Evolutionary conservation across 2,797 vertebrate genomes (phyloP).

Genomic region (Sebastolobus alascanus): DNA sequence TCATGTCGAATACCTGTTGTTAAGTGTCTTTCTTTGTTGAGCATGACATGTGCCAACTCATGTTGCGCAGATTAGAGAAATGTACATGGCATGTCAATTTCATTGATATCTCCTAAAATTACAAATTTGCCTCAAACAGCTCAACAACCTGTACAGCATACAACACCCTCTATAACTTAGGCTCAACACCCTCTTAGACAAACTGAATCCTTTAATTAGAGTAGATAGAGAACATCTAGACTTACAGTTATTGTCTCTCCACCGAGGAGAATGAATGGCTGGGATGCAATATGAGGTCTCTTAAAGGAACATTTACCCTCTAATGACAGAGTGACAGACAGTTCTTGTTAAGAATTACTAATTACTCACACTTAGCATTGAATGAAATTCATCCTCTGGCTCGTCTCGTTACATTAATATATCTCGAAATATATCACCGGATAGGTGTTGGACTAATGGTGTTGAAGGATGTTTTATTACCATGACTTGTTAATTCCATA

Average conservation of each 20-base stretch:
- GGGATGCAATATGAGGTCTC: not conserved
- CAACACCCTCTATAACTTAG: not conserved
- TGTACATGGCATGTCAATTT: not conserved
- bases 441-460: slow-evolving; percentile 25
- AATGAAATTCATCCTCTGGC: slow-evolving; percentile 16
- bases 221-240: not conserved
- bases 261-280: not conserved
- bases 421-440: slow-evolving; percentile 10
- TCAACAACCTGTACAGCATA: not conserved
- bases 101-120: not conserved
- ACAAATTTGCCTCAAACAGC: not conserved
- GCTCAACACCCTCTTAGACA: not conserved
- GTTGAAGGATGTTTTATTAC: slow-evolving; percentile 25
- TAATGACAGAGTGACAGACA: not conserved
- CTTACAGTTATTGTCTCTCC: not conserved
- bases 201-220: not conserved
- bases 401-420: slow-evolving; percentile 28
- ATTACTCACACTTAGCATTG: slow-evolving; percentile 8
- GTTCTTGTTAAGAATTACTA: slow-evolving; percentile 1
- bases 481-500: slow-evolving; percentile 15
- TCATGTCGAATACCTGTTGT: not conserved
- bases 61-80: not conserved
- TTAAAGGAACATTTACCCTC: slow-evolving; percentile 20
- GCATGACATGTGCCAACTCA: not conserved
- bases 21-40: not conserved